Conservation (phyloP, 1,140 invertebrate species). For the Drosophila kohkoa region DNA sequence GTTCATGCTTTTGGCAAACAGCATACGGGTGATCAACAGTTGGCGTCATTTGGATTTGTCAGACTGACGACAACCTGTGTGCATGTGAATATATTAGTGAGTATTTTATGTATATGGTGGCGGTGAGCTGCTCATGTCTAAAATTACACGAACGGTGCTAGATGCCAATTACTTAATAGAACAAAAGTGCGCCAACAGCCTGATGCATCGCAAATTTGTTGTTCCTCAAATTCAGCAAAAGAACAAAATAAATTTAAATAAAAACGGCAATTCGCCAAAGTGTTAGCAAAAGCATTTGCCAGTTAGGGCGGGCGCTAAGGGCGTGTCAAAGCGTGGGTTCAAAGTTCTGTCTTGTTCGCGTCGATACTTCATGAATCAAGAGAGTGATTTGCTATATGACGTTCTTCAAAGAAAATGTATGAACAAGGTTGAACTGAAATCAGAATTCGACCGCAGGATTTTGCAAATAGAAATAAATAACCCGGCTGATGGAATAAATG, state of each 20-base stretch:
- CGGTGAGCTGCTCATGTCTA: conserved; percentile 45
- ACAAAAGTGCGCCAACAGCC: conserved; percentile 50
- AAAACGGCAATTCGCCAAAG: neutral
- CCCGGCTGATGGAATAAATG: too few species aligned
- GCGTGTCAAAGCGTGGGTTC: conserved; percentile 28
- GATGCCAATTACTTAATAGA: conserved; percentile 78
- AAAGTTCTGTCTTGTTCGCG: conserved; percentile 43
- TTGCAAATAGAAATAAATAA: too few species aligned
- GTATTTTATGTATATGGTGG: neutral
- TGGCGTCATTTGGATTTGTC: conserved; percentile 39
- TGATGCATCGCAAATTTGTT: conserved; percentile 12
- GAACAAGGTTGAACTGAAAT: too few species aligned
- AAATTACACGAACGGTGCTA: conserved; percentile 48
- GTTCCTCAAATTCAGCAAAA: conserved; percentile 20
- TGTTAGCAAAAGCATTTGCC: conserved; percentile 47
- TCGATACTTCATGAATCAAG: conserved; percentile 76
- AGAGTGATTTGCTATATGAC: conserved; percentile 68
- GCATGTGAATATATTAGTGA: neutral
- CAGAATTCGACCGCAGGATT: too few species aligned
- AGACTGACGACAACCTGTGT: conserved; percentile 14
- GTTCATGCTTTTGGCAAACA: conserved; percentile 48
- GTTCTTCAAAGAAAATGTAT: conserved; percentile 14
- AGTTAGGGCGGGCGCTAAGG: conserved; percentile 33
- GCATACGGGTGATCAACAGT: conserved; percentile 43
- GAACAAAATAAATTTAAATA: conserved; percentile 6